phyloP scores from a whole-genome alignment of 2,888 invertebrate species.

The Cryptus armator region DNA sequence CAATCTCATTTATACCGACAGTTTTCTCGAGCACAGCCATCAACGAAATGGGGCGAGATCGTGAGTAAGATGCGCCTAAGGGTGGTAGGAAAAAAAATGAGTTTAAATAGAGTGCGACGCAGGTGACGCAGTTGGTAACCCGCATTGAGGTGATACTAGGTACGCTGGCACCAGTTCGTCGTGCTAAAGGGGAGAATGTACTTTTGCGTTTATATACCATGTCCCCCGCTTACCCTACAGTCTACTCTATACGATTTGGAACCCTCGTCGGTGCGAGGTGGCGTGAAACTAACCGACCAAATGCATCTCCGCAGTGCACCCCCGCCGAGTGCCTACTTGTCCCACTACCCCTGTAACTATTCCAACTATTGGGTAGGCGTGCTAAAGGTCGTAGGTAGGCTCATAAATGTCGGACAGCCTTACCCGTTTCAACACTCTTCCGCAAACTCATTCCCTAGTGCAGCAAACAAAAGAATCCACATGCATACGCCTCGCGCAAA shows the following conservation, averaged over 20 bases:
- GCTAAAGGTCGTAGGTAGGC: constrained; percentile 13
- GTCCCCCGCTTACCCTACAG: background rate
- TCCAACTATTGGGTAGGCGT: constrained; percentile 14
- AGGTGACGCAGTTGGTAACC: constrained; percentile 19
- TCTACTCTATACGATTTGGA: constrained; percentile 7
- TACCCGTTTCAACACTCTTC: constrained; percentile 13
- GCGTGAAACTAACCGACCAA: constrained; percentile 23
- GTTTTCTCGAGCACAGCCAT: background rate
- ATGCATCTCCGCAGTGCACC: constrained; percentile 15
- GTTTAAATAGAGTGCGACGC: constrained; percentile 3
- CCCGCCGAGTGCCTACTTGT: constrained; percentile 16
- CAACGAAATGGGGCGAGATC: background rate
- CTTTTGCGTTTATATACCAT: constrained; percentile 12
- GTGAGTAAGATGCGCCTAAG: background rate
- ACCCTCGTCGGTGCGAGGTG: constrained; percentile 29
- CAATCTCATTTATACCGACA: background rate
- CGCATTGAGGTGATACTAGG: background rate
- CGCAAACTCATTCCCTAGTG: constrained; percentile 8
- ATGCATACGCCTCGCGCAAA: constrained; percentile 8
- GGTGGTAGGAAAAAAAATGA: background rate
- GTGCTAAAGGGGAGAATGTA: background rate
- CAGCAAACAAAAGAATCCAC: constrained; percentile 17
- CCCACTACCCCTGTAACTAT: constrained; percentile 15
- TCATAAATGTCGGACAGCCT: constrained; percentile 7
- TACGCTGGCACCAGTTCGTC: background rate